These are phyloP conservation scores for Listronotus oregonensis DNA, from an alignment of 1,140 invertebrate species.

Conservation along the genomic window DNA sequence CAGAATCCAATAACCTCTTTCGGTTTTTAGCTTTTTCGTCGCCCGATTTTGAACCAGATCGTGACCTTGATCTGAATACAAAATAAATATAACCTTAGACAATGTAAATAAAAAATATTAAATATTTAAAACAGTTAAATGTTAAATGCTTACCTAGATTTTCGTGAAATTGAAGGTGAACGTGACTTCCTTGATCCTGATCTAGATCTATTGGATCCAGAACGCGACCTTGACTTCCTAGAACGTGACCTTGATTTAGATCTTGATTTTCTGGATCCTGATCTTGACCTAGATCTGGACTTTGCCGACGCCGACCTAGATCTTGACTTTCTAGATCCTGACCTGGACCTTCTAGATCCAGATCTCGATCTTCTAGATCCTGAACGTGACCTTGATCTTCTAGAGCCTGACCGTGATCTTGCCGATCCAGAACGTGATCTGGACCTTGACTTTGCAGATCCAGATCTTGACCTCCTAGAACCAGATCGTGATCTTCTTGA, in stretches of 20 bases:
- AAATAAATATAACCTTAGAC: neutral
- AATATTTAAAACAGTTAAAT: no score
- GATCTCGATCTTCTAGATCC: constrained; percentile 43
- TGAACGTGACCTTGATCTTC: constrained; percentile 52
- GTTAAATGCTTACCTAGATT: constrained; percentile 47
- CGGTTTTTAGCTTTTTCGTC: neutral
- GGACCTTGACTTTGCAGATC: constrained; percentile 47
- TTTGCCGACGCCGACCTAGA: constrained; percentile 51
- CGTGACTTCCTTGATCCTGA: constrained; percentile 41
- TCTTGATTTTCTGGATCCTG: constrained; percentile 50
- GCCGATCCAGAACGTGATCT: constrained; percentile 44
- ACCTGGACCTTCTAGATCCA: constrained; percentile 41
- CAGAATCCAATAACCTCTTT: constrained; percentile 60
- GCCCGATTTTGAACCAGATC: constrained; percentile 38
- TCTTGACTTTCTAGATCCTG: constrained; percentile 40
- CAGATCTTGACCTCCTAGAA: constrained; percentile 50
- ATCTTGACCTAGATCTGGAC: constrained; percentile 52
- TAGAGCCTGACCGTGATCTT: constrained; percentile 49
- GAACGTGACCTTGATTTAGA: constrained; percentile 55
- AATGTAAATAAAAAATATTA: constrained; percentile 3
- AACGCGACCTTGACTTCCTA: constrained; percentile 49
- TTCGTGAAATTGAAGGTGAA: constrained; percentile 44
- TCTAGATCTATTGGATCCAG: constrained; percentile 43
- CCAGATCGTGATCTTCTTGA: constrained; percentile 46
- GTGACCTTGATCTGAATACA: constrained; percentile 41